Conservation (phyloP, 37 sponge, comb jelly and placozoan species). For the Hormiphora californensis region DNA sequence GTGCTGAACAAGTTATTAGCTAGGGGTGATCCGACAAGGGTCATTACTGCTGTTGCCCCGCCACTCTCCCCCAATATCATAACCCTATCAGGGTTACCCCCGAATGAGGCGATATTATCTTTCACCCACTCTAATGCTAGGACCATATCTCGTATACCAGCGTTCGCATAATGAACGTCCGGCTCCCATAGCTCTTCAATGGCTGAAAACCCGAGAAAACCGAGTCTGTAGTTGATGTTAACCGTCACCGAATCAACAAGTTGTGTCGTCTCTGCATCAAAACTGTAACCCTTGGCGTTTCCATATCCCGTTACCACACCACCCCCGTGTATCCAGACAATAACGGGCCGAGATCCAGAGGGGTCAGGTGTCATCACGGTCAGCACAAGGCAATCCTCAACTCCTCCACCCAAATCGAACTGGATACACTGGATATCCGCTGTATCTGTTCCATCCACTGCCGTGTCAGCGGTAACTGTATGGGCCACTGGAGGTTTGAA, state of each 20-base stretch:
- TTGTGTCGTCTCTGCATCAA: neutral
- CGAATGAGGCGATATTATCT: slow-evolving; percentile 28
- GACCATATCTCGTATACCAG: slow-evolving; percentile 34
- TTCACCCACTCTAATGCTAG: slow-evolving; percentile 20
- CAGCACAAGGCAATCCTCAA: slow-evolving; percentile 4
- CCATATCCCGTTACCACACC: neutral
- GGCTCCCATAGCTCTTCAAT: slow-evolving; percentile 40
- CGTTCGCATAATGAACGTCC: neutral
- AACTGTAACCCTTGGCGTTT: neutral
- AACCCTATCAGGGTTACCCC: slow-evolving; percentile 16
- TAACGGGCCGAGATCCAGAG: neutral
- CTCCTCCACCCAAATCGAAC: neutral
- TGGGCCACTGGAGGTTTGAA: slow-evolving; percentile 6
- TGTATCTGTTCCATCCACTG: neutral
- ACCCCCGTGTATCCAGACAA: slow-evolving; percentile 29
- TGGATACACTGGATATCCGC: neutral
- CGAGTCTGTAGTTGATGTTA: slow-evolving; percentile 44
- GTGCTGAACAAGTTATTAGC: slow-evolving; percentile 43
- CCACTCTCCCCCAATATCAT: slow-evolving; percentile 43
- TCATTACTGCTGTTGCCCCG: slow-evolving; percentile 33
- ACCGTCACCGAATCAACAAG: neutral
- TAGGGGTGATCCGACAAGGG: slow-evolving; percentile 6
- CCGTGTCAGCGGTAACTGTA: neutral
- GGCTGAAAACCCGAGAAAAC: slow-evolving; percentile 11
- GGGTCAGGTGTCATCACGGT: neutral